Base-by-base conservation (phyloP, 2,113 vertebrate genomes). In the Istiophorus platypterus region DNA sequence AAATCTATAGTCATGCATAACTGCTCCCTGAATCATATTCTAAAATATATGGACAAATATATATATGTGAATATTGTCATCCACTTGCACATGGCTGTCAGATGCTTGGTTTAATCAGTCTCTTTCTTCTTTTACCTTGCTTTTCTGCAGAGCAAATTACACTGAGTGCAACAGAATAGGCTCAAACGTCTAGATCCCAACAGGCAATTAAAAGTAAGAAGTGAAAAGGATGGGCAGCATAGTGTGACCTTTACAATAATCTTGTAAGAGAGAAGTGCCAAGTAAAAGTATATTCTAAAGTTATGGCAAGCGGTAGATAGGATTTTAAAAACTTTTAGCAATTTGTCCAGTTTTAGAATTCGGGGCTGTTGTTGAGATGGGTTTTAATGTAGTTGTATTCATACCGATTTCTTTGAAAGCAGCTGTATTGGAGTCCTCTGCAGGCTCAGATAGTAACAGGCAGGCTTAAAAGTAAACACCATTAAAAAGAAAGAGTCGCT, bases 141-240 rank as follows among this genome's bases (percentile, higher is more conserved):
- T 77, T 74, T 73, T 83, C 70, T 34, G 2, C 51, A 49, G 76
- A 64, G 54, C 31, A 66, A 81, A 76, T 89, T 78, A 77, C 31
- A 59, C 42, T 15, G 54, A 83, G 58, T 56, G 67, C 71, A 81
- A 69, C 70, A 52, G 64, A 79, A 74, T 64, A 74, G 62, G 62
- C 70, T 80, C 66, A 47, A 75, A 41, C 61, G 76, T 56, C 54
- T 29, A 63, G 76, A 78, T 75, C 54, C 72, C 31, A 84, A 76
- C 54, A 76, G 59, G 56, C 80, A 87, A 88, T 90, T 84, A 92
- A 87, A 84, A 85, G 71, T 74, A 76, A 81, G 56, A 66, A 78
- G 76, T 73, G 81, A 87, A 70, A 70, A 78, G 39, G 49, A 73
- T 70, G n/a, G 13, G 47, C 79, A 75, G 72, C 59, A 39, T 7